These are phyloP conservation scores for Dolichoris vasculosae DNA, from an alignment of 1,140 invertebrate genomes.

Conservation along the genomic window DNA sequence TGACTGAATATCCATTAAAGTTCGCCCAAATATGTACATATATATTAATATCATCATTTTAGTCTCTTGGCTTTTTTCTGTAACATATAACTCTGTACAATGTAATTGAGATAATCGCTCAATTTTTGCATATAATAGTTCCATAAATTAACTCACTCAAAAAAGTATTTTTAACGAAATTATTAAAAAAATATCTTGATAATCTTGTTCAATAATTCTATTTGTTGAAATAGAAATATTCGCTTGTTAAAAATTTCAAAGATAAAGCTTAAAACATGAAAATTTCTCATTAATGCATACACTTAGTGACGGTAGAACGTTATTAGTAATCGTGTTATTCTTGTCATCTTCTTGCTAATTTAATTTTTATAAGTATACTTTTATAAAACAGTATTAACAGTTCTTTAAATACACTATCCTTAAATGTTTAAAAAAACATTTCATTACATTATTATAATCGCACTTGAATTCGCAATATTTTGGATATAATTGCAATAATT, in stretches of 20 bases:
- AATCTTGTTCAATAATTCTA: background rate
- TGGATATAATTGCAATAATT: background rate
- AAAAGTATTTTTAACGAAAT: background rate
- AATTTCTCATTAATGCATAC: conserved; percentile 10
- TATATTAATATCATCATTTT: background rate
- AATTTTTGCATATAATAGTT: conserved; percentile 27
- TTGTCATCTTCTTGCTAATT: background rate
- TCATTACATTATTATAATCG: background rate
- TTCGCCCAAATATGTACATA: conserved; percentile 32
- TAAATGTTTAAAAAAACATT: background rate
- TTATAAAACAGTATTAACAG: background rate
- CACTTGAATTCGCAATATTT: background rate
- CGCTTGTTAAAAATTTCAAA: conserved; percentile 4
- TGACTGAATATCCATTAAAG: background rate
- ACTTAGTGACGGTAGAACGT: background rate
- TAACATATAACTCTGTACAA: conserved; percentile 47
- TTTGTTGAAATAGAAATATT: no score
- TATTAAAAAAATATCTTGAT: background rate
- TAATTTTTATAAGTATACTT: background rate
- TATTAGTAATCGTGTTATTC: background rate
- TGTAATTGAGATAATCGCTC: conserved; percentile 28
- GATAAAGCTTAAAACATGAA: conserved; percentile 35
- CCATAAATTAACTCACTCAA: conserved; percentile 32
- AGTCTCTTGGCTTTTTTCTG: conserved; percentile 32
- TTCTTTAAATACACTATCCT: no score